Evolutionary conservation across 92 coral and sea anemone species (phyloP), one percentile per base, ranked within the genome.

Genomic region (Virgularia gustaviana): DNA sequence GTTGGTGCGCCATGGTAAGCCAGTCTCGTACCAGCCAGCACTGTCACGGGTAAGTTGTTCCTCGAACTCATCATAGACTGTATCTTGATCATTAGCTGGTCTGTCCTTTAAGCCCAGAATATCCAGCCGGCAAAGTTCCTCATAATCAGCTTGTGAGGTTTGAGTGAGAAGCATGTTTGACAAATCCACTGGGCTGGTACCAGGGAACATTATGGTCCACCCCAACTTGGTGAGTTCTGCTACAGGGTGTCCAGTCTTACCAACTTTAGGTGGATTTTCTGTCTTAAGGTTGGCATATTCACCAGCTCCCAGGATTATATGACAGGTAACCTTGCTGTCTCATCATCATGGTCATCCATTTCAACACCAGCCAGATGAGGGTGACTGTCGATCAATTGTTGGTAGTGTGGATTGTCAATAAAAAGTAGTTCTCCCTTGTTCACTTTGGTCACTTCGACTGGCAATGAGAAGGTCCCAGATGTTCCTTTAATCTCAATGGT

Each of bases 1-100:
- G 52, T 74, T 18, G n/a, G 81, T 78, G 41, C 47, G 73, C 88
- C 88, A 84, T 1, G 82, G 85, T 8, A 74, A 51, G 9, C 80
- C 61, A 0, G 72, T 75, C 36, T 60, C 80, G 29, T 75, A 25
- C 71, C 43, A 58, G 4, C 80, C 80, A 4, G 10, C 25, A 44
- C 16, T 29, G 60, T 19, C 38, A n/a, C 80, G 13, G 37, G 3
- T 33, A 22, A 57, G 71, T 28, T 73, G 79, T 23, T 73, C 79
- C 47, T 73, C 59, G 38, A 73, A 73, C 37, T 57, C 70, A 10
- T 42, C 79, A 22, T 20, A 59, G 0, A 73, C 79, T 12, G 35
- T 55, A 36, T 24, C n/a, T 41, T 73, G 79, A 32, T 55, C 63
- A 6, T 30, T 24, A 23, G 67, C 43, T 32, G 79, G 54, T 43